Evolutionary conservation across 2,113 vertebrate species (phyloP), one percentile per base, ranked within the genome.

Genomic region (Amphilophus citrinellus): DNA sequence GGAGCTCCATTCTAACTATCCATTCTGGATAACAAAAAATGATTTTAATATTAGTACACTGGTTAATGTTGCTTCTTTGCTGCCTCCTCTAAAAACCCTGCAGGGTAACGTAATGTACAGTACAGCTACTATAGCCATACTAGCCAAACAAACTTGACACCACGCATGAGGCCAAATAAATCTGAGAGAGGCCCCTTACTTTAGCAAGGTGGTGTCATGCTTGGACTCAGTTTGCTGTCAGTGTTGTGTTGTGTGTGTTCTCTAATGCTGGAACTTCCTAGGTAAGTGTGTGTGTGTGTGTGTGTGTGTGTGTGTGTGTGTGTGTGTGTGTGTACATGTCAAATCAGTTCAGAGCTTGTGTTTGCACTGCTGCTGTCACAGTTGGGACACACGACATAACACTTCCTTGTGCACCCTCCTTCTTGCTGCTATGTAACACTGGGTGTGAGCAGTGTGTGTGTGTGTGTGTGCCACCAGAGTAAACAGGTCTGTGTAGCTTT

Each of bases 151-250:
- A 37, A 87, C 56, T 37, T 22, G 30, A 27, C 30, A 47, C 32
- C 58, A 32, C 60, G 50, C 27, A 53, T 53, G 60, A 62, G 80
- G 44, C 47, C 65, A 87, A 84, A 76, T 57, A 77, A 60, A 80
- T 78, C 42, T 87, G 80, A 17, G 57, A 89, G 84, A 62, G 79
- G 84, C 84, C 83, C 32, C 17, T 73, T 79, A 87, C 66, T 93
- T 94, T 88, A 80, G 82, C 93, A 84, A 73, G 85, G 39, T 80
- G 65, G 91, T 89, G 91, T 78, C 82, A 93, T 76, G 2, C 71
- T 35, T 22, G 78, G 87, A 92, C 85, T 80, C 88, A 86, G 89
- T 94, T 91, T 88, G 91, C 84, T 93, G 92, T 79, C 73, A 94
- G 83, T 78, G 42, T 9, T 57, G 62, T 17, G 78, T 60, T 13